Evolutionary conservation across 2,113 vertebrate species (phyloP).

Genomic region (Alethe castanea): DNA sequence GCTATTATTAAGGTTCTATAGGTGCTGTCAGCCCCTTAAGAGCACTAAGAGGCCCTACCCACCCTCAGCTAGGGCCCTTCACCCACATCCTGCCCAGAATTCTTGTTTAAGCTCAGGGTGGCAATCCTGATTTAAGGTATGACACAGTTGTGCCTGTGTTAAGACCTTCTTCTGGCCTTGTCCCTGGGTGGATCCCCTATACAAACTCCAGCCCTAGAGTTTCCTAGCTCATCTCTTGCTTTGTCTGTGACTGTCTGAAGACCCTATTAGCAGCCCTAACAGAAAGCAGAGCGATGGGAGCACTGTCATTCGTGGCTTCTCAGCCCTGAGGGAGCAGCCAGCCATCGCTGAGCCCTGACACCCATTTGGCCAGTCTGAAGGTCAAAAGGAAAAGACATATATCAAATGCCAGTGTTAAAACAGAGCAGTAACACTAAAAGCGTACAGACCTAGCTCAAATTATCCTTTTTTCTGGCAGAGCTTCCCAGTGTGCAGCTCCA

Average conservation of each 20-base stretch:
- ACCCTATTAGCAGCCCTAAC: neutral
- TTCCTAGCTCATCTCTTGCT: neutral
- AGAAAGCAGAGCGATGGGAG: neutral
- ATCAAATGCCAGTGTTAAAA: neutral
- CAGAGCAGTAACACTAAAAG: neutral
- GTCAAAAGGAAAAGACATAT: neutral
- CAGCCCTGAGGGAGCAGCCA: neutral
- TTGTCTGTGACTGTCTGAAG: neutral
- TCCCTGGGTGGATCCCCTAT: neutral
- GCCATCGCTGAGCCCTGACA: neutral
- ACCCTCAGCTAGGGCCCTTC: neutral
- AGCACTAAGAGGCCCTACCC: neutral
- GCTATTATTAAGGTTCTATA: neutral
- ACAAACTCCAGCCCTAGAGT: no score
- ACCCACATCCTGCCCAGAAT: neutral
- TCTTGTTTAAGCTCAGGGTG: neutral
- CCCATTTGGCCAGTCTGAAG: neutral
- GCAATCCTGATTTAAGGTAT: neutral
- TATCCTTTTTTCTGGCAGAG: neutral
- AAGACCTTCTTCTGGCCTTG: neutral
- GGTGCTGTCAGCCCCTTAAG: neutral
- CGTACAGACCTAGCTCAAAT: neutral
- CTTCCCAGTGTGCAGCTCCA: neutral
- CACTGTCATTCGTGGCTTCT: fast-evolving
- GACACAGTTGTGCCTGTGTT: neutral